Evolutionary conservation across 2,113 vertebrate genomes (phyloP).

Genomic region (Lutjanus erythropterus): DNA sequence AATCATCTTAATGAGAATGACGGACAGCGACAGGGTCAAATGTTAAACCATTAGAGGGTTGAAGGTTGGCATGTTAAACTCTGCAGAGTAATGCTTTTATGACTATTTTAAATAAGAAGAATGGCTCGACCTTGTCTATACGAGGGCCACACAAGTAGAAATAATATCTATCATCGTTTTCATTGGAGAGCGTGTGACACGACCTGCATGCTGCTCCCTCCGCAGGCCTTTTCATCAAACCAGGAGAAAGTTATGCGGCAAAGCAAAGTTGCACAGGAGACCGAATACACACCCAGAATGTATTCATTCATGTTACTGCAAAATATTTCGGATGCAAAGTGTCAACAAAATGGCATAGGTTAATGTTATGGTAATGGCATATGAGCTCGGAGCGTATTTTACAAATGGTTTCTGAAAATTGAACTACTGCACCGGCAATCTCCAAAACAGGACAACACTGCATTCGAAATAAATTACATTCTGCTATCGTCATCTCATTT

Average conservation of each 20-base stretch:
- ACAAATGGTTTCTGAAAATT: conserved; percentile 63
- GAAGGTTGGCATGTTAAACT: background rate
- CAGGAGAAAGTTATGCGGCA: conserved; percentile 21
- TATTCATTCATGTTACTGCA: conserved; percentile 26
- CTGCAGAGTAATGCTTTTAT: background rate
- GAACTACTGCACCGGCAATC: conserved; percentile 53
- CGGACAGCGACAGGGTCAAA: background rate
- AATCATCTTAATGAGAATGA: background rate
- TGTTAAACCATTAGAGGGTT: background rate
- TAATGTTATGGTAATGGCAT: conserved; percentile 72
- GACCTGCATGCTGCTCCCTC: background rate
- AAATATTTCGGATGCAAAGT: conserved; percentile 52
- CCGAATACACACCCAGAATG: background rate
- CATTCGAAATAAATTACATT: conserved; percentile 57
- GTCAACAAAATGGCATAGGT: conserved; percentile 52
- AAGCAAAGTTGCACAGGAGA: conserved; percentile 6
- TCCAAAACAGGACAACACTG: conserved; percentile 36
- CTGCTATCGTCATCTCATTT: conserved; percentile 43
- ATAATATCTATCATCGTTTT: background rate
- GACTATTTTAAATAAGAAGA: conserved; percentile 9
- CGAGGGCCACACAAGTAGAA: background rate
- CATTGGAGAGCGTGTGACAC: background rate
- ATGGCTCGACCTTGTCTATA: background rate
- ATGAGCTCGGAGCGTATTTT: conserved; percentile 63
- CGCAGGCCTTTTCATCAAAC: conserved; percentile 15